Base-by-base conservation (phyloP, 1,140 invertebrate genomes). In the Marisa cornuarietis region DNA sequence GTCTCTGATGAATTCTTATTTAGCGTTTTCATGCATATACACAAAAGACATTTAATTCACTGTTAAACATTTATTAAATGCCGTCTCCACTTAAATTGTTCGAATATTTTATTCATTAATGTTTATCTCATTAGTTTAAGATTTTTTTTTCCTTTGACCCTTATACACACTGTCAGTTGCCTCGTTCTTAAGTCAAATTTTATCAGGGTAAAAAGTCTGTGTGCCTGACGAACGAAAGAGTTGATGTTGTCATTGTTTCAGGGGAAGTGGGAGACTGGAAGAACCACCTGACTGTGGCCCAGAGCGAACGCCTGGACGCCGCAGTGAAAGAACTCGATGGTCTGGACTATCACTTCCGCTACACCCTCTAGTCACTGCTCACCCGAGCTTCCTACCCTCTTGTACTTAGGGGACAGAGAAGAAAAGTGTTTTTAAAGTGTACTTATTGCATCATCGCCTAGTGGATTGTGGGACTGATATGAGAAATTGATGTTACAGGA, bases 191-290 rank as follows among this genome's bases (percentile, higher is more conserved):
- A 6, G 14, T 14, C 13, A 24, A 26, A 42, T 13, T 13, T 1
- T 69, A 69, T 42, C 66, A 24, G 0, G 13, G 62, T 68, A 24
- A 68, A 13, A 68, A 68, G 22, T 26, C 14, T 42, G 42, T 69
- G 22, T 69, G 24, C 14, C 31, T 42, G 0, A 42, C 31, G 0
- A 24, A n/a, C 22, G 2, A 13, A 69, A 11, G 66, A 91, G 92
- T 89, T 88, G 88, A 22, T 42, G 31, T 42, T 42, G 31, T 42
- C 31, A 42, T 90, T 71, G 18, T 84, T 79, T 10, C 71, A 87
- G 91, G 90, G 20, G 78, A 85, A 80, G 87, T 92, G 61, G 91
- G 91, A 65, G 92, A 92, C 85, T 92, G 92, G 92, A 91, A 89
- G 80, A 92, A 91, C 72, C 86, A 92, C 83, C 90, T 92, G 79